Percentiles rank a stretch among this genome's conserved stretches.
Conservation (phyloP, 2,888 invertebrate genomes). For the Macrosoma leucophasiata region DNA sequence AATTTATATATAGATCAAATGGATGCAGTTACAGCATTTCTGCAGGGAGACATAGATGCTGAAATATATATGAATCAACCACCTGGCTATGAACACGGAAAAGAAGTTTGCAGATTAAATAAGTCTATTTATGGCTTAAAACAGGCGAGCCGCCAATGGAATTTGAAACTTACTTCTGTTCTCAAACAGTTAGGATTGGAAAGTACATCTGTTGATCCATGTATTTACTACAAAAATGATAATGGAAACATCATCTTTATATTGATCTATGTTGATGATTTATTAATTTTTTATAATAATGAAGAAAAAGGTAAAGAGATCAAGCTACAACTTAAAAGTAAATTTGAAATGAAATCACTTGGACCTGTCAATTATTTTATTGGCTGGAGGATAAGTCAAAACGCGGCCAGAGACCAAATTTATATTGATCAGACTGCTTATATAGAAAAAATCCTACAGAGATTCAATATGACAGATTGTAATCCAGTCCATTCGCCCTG, state of each 20-base stretch:
- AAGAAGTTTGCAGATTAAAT: conserved; percentile 19
- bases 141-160: conserved; percentile 20
- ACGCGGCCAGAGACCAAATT: conserved; percentile 6
- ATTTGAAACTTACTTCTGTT: conserved; percentile 14
- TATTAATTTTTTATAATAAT: conserved; percentile 14
- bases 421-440: conserved; percentile 16
- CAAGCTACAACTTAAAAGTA: too few species aligned
- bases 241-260: conserved; percentile 15
- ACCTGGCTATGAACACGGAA: conserved; percentile 13
- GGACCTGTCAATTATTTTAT: conserved; percentile 14
- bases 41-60: conserved; percentile 23
- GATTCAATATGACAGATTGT: conserved; percentile 16
- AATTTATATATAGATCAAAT: conserved; percentile 21
- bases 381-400: conserved; percentile 14
- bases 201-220: conserved; percentile 19
- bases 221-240: too few species aligned
- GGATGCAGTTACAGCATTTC: conserved; percentile 24
- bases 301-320: conserved; percentile 1
- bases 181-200: conserved; percentile 16
- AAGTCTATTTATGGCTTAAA: conserved; percentile 21
- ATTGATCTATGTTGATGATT: conserved; percentile 25
- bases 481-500: conserved; percentile 16
- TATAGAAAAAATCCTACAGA: conserved; percentile 13
- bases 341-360: conserved; percentile 17
- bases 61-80: conserved; percentile 21